Percentiles rank a stretch among this genome's conserved stretches.
These are phyloP conservation scores for Dasyurus viverrinus DNA, from an alignment of 2,113 vertebrate species.

Conservation along the genomic window DNA sequence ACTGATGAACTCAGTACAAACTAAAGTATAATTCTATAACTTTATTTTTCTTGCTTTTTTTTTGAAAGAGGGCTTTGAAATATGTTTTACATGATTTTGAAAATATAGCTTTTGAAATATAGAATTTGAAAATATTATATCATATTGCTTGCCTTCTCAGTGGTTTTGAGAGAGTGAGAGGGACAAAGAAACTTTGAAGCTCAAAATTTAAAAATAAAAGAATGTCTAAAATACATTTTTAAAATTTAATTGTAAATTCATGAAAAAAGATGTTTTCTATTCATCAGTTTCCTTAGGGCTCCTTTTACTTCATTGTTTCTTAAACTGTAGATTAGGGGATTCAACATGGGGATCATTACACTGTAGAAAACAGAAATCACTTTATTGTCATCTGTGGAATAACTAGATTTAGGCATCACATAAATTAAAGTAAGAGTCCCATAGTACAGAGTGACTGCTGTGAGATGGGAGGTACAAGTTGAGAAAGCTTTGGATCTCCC, in stretches of 20 bases:
- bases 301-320: constrained; percentile 26
- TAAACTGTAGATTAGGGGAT: constrained; percentile 10
- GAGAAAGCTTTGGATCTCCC: no score
- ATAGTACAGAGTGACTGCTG: not conserved
- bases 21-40: not conserved
- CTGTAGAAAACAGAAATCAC: constrained; percentile 24
- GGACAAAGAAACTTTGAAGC: not conserved
- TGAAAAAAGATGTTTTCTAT: not conserved
- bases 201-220: not conserved
- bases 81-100: not conserved
- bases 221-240: not conserved
- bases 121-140: no score
- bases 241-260: not conserved
- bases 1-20: not conserved
- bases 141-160: not conserved
- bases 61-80: not conserved
- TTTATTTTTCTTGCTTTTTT: not conserved
- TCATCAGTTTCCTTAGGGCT: not conserved
- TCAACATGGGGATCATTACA: constrained; percentile 32
- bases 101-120: no score
- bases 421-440: not conserved
- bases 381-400: constrained; percentile 12
- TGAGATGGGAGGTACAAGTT: not conserved
- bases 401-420: constrained; percentile 3
- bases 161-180: not conserved